These are phyloP conservation scores for Mesembrinibis cayennensis DNA, from an alignment of 2,113 vertebrate species.

Conservation along the genomic window DNA sequence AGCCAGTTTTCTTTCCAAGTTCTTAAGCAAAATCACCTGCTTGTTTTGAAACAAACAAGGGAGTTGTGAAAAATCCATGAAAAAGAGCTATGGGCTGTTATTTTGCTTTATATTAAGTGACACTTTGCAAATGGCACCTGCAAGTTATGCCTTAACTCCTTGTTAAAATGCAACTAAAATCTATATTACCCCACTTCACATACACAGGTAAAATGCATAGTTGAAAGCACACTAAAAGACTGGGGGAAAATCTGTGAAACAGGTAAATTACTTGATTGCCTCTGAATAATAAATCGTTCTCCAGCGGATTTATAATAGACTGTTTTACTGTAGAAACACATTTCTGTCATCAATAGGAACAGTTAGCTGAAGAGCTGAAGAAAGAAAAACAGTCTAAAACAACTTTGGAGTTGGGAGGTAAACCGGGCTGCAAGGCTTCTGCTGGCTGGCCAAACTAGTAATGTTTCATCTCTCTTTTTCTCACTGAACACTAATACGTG, in stretches of 20 bases:
- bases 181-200: neutral
- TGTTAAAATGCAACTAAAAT: constrained; percentile 36
- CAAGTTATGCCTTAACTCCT: constrained; percentile 29
- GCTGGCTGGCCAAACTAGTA: neutral
- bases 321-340: neutral
- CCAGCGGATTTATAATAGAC: neutral
- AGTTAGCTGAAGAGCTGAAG: neutral
- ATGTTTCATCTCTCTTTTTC: neutral
- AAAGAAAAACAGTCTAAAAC: neutral
- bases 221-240: constrained; percentile 7
- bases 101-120: constrained; percentile 32
- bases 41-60: neutral
- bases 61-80: neutral
- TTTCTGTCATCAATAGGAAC: neutral
- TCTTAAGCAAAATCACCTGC: neutral
- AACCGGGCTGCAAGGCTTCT: neutral
- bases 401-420: constrained; percentile 10
- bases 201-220: neutral
- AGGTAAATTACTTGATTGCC: constrained; percentile 10
- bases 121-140: constrained; percentile 36
- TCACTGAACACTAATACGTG: neutral
- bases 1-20: neutral
- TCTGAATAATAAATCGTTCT: neutral
- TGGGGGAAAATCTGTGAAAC: neutral
- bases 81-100: constrained; percentile 4